These are phyloP conservation scores for Ametastegia equiseti DNA, from an alignment of 2,888 invertebrate genomes.

Conservation along the genomic window DNA sequence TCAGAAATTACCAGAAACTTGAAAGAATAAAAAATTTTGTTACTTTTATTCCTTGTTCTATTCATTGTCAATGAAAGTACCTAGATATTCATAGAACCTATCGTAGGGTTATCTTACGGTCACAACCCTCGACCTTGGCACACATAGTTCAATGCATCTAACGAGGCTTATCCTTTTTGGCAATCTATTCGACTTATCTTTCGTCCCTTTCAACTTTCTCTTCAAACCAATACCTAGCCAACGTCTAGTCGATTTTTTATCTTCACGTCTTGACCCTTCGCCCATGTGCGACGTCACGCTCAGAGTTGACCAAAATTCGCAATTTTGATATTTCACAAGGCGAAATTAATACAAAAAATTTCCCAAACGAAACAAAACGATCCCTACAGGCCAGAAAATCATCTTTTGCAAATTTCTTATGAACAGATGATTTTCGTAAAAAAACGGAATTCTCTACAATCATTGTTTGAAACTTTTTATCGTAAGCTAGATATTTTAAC, in stretches of 20 bases:
- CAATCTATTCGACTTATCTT: background rate
- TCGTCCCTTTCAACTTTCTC: background rate
- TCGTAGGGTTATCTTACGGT: constrained; percentile 14
- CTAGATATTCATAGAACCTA: background rate
- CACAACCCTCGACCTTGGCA: constrained; percentile 4
- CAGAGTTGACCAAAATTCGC: no score
- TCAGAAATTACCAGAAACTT: background rate
- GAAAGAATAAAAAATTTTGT: background rate
- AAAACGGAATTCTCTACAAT: no score
- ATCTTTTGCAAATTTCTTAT: no score
- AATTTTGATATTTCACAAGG: no score
- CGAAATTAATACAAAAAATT: background rate
- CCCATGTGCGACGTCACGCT: no score
- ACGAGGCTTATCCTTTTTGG: constrained; percentile 29
- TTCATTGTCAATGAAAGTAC: no score
- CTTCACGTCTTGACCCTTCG: background rate
- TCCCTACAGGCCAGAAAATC: no score
- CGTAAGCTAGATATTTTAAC: no score
- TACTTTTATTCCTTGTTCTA: no score
- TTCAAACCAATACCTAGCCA: background rate
- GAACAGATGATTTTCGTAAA: no score
- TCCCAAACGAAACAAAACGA: background rate
- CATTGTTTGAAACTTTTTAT: no score
- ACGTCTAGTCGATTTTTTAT: background rate
- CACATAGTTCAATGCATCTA: constrained; percentile 31